phyloP scores from a whole-genome alignment of 2,797 vertebrate genomes.

The Argya squamiceps region DNA sequence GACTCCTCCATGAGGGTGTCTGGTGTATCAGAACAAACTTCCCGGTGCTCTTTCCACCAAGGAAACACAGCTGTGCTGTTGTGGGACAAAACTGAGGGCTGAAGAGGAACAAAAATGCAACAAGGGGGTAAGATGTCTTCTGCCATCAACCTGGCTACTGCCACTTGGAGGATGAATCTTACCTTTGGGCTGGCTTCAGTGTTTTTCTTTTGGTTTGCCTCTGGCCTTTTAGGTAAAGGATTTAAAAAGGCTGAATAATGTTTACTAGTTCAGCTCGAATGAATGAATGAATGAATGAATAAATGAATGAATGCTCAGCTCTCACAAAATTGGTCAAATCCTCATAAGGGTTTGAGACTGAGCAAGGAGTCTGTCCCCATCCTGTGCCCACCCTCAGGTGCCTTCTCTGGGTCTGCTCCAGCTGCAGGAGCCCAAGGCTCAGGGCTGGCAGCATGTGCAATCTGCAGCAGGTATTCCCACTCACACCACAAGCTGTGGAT shows the following conservation, averaged over 20 bases:
- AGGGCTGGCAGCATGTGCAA: background rate
- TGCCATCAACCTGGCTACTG: background rate
- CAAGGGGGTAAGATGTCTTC: background rate
- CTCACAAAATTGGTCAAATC: background rate
- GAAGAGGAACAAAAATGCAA: background rate
- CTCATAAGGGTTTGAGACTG: background rate
- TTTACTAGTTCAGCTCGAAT: background rate
- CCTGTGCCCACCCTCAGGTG: fast-evolving
- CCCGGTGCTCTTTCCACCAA: background rate
- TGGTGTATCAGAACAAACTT: background rate
- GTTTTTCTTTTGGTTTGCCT: background rate
- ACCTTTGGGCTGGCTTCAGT: background rate
- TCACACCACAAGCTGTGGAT: background rate
- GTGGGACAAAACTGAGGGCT: background rate
- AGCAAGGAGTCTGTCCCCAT: background rate
- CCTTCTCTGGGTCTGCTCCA: background rate
- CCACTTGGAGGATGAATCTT: background rate
- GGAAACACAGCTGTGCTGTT: background rate
- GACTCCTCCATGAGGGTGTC: background rate
- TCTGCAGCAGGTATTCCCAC: background rate
- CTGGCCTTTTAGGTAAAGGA: background rate
- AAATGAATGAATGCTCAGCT: background rate
- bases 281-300: background rate
- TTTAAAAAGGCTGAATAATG: background rate
- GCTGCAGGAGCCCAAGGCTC: background rate